Conservation (phyloP, 1,140 invertebrate species). For the Cepaea nemoralis region DNA sequence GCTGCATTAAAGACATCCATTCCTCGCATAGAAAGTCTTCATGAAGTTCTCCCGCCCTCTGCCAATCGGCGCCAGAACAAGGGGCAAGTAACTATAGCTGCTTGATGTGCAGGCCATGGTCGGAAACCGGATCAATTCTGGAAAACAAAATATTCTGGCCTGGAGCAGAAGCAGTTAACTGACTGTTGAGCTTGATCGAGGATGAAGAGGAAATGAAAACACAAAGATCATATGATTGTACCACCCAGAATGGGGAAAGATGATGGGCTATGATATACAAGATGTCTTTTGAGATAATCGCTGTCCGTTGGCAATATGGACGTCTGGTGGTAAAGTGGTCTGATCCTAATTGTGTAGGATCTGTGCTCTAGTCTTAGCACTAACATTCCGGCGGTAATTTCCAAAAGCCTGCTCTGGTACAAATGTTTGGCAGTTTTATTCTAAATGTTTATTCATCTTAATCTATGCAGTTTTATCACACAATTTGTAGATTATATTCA, state of each 20-base stretch:
- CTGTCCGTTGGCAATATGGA: background rate
- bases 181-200: background rate
- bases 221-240: conserved; percentile 25
- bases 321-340: background rate
- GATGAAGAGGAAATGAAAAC: background rate
- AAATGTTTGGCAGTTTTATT: too few species aligned
- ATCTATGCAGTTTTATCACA: too few species aligned
- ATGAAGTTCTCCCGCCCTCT: background rate
- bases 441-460: too few species aligned
- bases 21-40: background rate
- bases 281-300: background rate
- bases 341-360: background rate
- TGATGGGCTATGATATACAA: background rate
- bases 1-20: background rate
- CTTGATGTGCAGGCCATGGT: conserved; percentile 20
- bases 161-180: conserved; percentile 9
- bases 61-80: conserved; percentile 35
- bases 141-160: conserved; percentile 23
- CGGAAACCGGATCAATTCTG: conserved; percentile 16
- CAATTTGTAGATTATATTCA: too few species aligned
- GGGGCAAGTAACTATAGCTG: conserved; percentile 32
- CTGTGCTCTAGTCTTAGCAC: too few species aligned
- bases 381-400: too few species aligned
- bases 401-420: too few species aligned
- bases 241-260: conserved; percentile 14